Evolutionary conservation across 1,140 invertebrate species (phyloP), one percentile per base, ranked within the genome.

Genomic region (Aradophagus sp.): DNA sequence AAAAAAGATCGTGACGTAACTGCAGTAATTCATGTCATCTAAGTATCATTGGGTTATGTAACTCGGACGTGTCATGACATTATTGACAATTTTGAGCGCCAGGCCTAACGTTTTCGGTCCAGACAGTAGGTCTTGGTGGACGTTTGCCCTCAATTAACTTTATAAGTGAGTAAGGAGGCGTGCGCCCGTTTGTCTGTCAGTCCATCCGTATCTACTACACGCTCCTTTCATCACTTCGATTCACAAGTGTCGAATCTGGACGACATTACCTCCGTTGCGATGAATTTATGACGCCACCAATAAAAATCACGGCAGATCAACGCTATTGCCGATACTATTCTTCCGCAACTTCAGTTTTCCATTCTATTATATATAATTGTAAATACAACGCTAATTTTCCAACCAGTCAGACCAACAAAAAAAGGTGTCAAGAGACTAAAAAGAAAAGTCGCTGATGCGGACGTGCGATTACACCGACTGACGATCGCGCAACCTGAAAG

Each of bases 61-160:
- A 55, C 35, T 45, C 29, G 23, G 4, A 41, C 34, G 42, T 42
- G 19, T n/a, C 14, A 19, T 45, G 36, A 42, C 36, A 59, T 50
- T 66, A 42, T 72, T 66, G 61, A 73, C 62, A 63, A 58, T 67
- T 58, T 55, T 50, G 20, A 72, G 13, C 14, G 42, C 2, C 13
- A n/a, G 44, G 13, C 19, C 61, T 38, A 45, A 86, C 84, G 84
- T 86, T 86, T 86, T 84, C 65, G 56, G 76, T 61, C 71, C 72
- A 80, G 83, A 73, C 80, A 85, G 80, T 86, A 86, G 63, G 58
- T 69, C 73, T 76, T 75, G 62, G 78, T 84, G 76, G 78, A 84
- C 82, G 82, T 84, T 85, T 86, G 83, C 83, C 82, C 83, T 86
- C 83, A 86, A 86, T 86, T 86, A 86, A 85, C 82, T 85, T 81